These are phyloP conservation scores for Tragelaphus buxtoni DNA, from an alignment of 2,113 vertebrate species.

Conservation along the genomic window DNA sequence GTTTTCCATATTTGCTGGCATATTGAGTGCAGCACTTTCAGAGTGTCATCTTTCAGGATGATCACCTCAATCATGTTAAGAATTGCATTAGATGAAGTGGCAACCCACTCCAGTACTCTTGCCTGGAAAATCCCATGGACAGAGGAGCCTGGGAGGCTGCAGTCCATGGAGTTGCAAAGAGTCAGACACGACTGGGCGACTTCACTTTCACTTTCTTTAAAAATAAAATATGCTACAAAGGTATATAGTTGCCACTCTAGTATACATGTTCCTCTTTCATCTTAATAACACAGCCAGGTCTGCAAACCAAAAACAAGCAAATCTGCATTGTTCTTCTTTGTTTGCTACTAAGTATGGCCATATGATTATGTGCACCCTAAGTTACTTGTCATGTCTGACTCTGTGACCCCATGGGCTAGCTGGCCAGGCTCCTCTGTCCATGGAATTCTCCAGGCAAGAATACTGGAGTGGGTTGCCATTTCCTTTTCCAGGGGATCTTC, in stretches of 20 bases:
- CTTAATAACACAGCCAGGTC: background rate
- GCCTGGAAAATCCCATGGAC: too few relatives aligned
- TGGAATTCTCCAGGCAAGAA: background rate
- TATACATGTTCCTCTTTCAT: background rate
- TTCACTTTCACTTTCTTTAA: background rate
- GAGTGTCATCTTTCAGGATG: too few relatives aligned
- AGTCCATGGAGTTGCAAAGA: too few relatives aligned
- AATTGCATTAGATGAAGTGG: background rate
- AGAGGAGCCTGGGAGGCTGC: too few relatives aligned
- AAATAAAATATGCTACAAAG: background rate
- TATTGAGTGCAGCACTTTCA: too few relatives aligned
- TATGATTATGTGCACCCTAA: background rate
- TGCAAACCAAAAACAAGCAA: background rate
- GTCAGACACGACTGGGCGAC: too few relatives aligned
- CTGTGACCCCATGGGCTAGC: background rate
- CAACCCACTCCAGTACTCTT: too few relatives aligned
- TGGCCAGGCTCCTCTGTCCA: background rate
- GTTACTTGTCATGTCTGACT: background rate
- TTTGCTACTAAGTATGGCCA: background rate
- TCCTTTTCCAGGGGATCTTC: background rate
- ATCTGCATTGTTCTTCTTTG: background rate
- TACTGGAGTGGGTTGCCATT: background rate
- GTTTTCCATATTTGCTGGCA: too few relatives aligned
- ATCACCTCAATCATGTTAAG: background rate
- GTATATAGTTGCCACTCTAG: background rate